These are phyloP conservation scores for Chlorops oryzae DNA, from an alignment of 1,140 invertebrate species.

Conservation along the genomic window DNA sequence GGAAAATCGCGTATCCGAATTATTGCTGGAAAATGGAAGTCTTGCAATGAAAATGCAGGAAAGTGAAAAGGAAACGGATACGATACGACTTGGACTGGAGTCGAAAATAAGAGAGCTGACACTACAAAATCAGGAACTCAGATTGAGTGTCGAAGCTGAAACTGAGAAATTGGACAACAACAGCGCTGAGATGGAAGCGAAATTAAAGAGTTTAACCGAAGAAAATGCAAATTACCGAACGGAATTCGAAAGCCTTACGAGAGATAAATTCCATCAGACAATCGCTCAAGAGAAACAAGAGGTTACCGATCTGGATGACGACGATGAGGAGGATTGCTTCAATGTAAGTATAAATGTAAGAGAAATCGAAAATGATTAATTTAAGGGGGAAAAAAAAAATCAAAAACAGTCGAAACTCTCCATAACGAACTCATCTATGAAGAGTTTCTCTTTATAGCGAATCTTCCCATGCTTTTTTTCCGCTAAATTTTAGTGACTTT, in stretches of 20 bases:
- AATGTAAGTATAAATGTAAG: too few relatives aligned
- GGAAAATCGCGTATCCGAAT: constrained; percentile 45
- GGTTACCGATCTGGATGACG: constrained; percentile 32
- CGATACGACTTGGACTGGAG: constrained; percentile 44
- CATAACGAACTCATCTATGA: too few relatives aligned
- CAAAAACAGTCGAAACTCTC: too few relatives aligned
- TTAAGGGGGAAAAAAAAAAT: too few relatives aligned
- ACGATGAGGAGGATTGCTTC: constrained; percentile 13
- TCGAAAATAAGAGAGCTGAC: constrained; percentile 33
- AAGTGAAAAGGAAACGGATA: constrained; percentile 51
- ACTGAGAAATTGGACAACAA: constrained; percentile 28
- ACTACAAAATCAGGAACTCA: constrained; percentile 36
- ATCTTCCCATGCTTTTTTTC: too few relatives aligned
- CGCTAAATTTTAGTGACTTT: too few relatives aligned
- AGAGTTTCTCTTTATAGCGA: too few relatives aligned
- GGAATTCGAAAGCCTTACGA: constrained; percentile 31
- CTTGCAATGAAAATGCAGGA: constrained; percentile 39
- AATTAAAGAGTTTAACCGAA: constrained; percentile 24
- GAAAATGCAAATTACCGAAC: constrained; percentile 30
- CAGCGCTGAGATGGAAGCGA: constrained; percentile 35
- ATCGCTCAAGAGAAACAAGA: constrained; percentile 42
- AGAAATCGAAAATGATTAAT: too few relatives aligned
- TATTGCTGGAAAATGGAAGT: constrained; percentile 42
- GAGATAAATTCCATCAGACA: constrained; percentile 37
- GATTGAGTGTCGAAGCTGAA: constrained; percentile 35